Percentiles rank a stretch among this genome's conserved stretches.
Evolutionary conservation across 2,113 vertebrate species (phyloP).

Genomic region (Aphelocoma coerulescens): DNA sequence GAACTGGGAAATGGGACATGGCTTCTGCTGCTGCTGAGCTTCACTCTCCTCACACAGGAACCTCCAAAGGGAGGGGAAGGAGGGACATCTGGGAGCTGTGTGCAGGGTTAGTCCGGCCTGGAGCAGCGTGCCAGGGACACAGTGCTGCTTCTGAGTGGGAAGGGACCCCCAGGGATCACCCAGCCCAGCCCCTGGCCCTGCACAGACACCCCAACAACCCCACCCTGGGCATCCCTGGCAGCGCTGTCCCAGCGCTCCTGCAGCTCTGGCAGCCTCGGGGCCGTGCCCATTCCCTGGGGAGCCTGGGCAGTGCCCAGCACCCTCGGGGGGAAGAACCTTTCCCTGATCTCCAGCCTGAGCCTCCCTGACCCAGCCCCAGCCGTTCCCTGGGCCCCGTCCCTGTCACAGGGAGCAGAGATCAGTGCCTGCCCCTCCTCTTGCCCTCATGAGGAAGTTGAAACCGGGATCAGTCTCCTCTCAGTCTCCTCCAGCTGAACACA

Average conservation of each 20-base stretch:
- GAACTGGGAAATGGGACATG: not conserved
- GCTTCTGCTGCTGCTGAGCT: not conserved
- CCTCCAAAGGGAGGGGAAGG: not conserved
- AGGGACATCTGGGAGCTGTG: not conserved
- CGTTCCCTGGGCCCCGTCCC: rapidly evolving
- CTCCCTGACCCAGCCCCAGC: not conserved
- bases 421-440: not conserved
- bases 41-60: not conserved
- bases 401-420: not conserved
- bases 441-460: rapidly evolving
- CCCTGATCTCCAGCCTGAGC: rapidly evolving
- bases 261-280: not conserved
- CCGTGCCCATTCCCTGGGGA: not conserved
- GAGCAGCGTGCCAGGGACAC: rapidly evolving
- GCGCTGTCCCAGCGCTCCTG: not conserved
- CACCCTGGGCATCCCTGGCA: not conserved
- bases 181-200: rapidly evolving
- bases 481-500: not conserved
- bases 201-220: not conserved
- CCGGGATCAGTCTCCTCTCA: not conserved
- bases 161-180: rapidly evolving
- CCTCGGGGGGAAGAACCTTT: not conserved
- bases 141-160: not conserved
- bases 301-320: not conserved
- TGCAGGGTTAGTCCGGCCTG: not conserved